Base-by-base conservation (phyloP, 92 coral and sea anemone genomes). In the Porites lobata region DNA sequence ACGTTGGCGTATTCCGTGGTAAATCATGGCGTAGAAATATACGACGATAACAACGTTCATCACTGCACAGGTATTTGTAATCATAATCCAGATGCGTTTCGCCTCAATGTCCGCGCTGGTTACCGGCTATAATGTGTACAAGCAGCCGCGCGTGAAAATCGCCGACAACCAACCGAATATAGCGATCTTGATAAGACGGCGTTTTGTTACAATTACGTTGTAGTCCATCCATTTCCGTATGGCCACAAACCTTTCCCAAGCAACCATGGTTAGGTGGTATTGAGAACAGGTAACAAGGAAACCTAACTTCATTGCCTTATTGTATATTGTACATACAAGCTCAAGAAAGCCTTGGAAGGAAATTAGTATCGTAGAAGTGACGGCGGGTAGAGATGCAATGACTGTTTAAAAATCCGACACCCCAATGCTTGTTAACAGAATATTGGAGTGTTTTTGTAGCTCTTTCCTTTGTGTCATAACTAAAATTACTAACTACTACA, bases 211-310 rank as follows among this genome's bases (percentile, higher is more conserved):
- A 6, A 17, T 8, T 7, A 50, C 58, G 1, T 1, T 47, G 76
- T 43, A 47, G 22, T 72, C 57, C 21, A 15, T 72, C 57, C 57
- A 72, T 47, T 72, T 72, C 50, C 58, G 1, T 38, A 72, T 17
- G 13, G 76, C 76, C 7, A 72, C 22, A 58, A 47, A 72, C 56
- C 32, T 72, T 12, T 72, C 59, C 76, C 76, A 72, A n/a, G 76
- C 76, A 1, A 50, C 8, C 56, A 50, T 24, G 3, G 21, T 50
- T 6, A 72, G 57, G 21, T 43, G 61, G 22, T 43, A 72, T 17
- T 47, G n/a, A 43, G 61, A 72, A 1, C 57, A 72, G 15, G 47
- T 32, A 19, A 32, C 9, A 15, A 70, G 8, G 47, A 52, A 70
- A 6, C 6, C 0, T 4, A 43, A 2, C 6, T 12, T n/a, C 7